Conservation (phyloP, 2,888 invertebrate genomes). For the Himalopsyche japonica region DNA sequence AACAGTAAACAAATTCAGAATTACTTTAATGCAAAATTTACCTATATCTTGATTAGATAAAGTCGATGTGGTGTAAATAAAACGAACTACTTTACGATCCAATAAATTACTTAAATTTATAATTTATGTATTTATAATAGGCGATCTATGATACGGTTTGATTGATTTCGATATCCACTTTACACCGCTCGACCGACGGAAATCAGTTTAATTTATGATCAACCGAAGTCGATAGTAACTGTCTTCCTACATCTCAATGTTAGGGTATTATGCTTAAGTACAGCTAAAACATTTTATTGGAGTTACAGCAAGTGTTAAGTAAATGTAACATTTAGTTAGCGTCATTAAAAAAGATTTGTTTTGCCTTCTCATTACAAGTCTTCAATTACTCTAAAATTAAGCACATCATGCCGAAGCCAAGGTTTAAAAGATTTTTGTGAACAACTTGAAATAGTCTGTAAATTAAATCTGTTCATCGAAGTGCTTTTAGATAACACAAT, state of each 20-base stretch:
- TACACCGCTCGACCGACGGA: not conserved
- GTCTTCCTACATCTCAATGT: not conserved
- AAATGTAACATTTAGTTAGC: not conserved
- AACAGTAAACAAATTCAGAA: not conserved
- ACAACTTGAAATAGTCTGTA: too few species aligned
- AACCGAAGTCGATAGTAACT: not conserved
- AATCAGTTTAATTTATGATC: not conserved
- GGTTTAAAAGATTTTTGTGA: too few species aligned
- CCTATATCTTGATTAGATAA: not conserved
- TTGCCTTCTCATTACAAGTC: not conserved
- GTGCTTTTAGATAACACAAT: too few species aligned
- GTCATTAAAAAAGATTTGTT: not conserved
- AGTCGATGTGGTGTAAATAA: not conserved
- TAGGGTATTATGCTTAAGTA: not conserved
- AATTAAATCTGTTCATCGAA: too few species aligned
- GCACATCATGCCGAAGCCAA: too few species aligned
- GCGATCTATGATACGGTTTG: not conserved
- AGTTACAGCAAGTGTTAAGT: not conserved
- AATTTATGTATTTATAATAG: slow-evolving; percentile 5
- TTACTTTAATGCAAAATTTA: not conserved
- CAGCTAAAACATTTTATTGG: not conserved
- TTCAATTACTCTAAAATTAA: too few species aligned
- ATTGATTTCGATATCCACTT: not conserved
- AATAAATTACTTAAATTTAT: not conserved
- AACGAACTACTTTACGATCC: not conserved